Evolutionary conservation across 2,888 invertebrate genomes (phyloP).

Genomic region (Oasisia sp.): DNA sequence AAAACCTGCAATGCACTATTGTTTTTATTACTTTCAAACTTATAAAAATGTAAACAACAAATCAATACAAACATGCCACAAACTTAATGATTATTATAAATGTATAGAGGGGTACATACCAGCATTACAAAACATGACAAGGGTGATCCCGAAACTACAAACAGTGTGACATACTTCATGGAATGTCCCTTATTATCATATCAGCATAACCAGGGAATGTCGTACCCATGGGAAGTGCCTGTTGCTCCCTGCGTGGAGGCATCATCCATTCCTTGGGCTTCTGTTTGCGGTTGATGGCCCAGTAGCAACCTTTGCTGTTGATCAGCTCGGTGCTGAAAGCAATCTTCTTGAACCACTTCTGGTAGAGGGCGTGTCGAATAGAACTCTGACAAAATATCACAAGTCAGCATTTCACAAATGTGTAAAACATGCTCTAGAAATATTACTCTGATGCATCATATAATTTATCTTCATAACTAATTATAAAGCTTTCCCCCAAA

Average conservation of each 20-base stretch:
- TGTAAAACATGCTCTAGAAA: background rate
- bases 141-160: too few species aligned
- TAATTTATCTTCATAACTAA: too few species aligned
- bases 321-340: constrained; percentile 48
- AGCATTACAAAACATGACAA: too few species aligned
- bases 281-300: constrained; percentile 49
- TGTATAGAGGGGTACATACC: too few species aligned
- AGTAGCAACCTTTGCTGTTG: constrained; percentile 54
- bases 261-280: constrained; percentile 51
- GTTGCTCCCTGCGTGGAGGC: constrained; percentile 23
- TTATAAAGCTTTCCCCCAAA: background rate
- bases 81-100: too few species aligned
- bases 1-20: too few species aligned
- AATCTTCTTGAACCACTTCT: constrained; percentile 58
- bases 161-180: too few species aligned
- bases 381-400: constrained; percentile 47
- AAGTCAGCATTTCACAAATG: background rate
- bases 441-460: too few species aligned
- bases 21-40: too few species aligned
- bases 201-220: background rate
- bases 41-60: too few species aligned
- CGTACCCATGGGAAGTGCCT: constrained; percentile 7
- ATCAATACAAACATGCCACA: too few species aligned
- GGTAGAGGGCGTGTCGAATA: constrained; percentile 55
- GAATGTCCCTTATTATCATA: background rate